phyloP scores from a whole-genome alignment of 2,797 vertebrate species.

The Tokudaia tokunoshimensis region DNA sequence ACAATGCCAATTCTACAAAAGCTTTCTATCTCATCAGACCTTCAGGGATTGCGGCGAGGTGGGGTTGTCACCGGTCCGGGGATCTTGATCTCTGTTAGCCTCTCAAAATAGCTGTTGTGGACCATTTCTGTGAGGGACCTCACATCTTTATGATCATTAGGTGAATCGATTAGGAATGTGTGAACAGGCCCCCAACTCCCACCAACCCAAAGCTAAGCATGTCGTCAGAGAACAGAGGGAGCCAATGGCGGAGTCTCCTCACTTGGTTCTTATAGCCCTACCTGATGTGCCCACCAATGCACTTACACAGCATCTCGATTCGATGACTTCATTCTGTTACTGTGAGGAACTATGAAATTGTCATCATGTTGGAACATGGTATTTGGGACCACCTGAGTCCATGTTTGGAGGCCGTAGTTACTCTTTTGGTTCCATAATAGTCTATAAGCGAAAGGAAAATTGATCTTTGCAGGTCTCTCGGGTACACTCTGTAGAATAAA shows the following conservation, averaged over 20 bases:
- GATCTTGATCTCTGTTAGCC: no score
- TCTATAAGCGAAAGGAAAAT: background rate
- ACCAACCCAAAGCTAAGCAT: background rate
- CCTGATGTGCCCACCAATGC: no score
- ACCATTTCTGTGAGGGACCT: background rate
- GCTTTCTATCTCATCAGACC: background rate
- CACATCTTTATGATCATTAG: background rate
- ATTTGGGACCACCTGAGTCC: background rate
- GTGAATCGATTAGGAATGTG: background rate
- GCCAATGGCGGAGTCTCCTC: background rate
- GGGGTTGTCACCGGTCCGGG: background rate
- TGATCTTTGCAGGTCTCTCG: background rate
- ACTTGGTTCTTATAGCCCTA: background rate
- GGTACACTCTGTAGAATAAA: background rate
- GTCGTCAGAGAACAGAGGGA: background rate
- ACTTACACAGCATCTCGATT: background rate
- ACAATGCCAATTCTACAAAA: background rate
- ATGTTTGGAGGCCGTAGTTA: background rate
- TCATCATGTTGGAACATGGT: background rate
- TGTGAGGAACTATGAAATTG: background rate
- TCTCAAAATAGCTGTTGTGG: background rate
- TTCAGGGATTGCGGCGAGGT: background rate
- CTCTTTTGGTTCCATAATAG: background rate
- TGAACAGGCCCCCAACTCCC: background rate
- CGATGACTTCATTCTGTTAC: background rate